Percentiles rank a stretch among this genome's conserved stretches.
phyloP scores from a whole-genome alignment of 2,888 invertebrate species.

The Ommatoiulus sabulosus region DNA sequence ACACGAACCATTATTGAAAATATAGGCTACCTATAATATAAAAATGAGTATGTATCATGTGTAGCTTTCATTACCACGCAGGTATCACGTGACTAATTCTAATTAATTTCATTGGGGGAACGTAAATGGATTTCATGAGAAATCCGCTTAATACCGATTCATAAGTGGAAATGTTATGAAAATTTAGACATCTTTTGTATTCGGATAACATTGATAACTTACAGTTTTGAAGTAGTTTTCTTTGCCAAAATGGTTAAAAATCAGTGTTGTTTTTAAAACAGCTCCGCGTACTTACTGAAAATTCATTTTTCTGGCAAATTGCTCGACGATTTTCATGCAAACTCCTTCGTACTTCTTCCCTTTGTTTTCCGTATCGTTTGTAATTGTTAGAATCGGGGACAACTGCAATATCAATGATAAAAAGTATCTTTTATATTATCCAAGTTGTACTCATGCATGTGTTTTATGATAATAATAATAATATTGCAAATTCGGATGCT shows the following conservation, averaged over 20 bases:
- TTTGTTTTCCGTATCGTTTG: not conserved
- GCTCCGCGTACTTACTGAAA: constrained; percentile 48
- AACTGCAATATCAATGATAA: not conserved
- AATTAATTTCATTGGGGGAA: too few species aligned
- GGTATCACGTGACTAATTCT: too few species aligned
- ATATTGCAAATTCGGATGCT: not conserved
- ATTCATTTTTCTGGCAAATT: constrained; percentile 54
- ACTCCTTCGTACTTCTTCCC: constrained; percentile 16
- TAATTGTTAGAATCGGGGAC: constrained; percentile 34
- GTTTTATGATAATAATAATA: not conserved
- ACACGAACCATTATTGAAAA: too few species aligned
- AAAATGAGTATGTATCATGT: too few species aligned
- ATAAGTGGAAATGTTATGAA: too few species aligned
- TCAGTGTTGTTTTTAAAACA: not conserved
- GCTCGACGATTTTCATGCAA: constrained; percentile 56
- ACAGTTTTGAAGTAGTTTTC: too few species aligned
- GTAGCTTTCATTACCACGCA: too few species aligned
- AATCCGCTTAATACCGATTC: too few species aligned
- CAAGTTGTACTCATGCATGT: not conserved
- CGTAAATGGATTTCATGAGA: too few species aligned
- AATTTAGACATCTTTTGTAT: too few species aligned
- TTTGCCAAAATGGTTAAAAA: not conserved
- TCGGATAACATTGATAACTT: too few species aligned
- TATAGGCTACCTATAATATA: too few species aligned
- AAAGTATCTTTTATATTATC: not conserved